Percentiles rank a stretch among this genome's conserved stretches.
Conservation (phyloP, 1,140 invertebrate genomes). For the Vollenhovia emeryi region DNA sequence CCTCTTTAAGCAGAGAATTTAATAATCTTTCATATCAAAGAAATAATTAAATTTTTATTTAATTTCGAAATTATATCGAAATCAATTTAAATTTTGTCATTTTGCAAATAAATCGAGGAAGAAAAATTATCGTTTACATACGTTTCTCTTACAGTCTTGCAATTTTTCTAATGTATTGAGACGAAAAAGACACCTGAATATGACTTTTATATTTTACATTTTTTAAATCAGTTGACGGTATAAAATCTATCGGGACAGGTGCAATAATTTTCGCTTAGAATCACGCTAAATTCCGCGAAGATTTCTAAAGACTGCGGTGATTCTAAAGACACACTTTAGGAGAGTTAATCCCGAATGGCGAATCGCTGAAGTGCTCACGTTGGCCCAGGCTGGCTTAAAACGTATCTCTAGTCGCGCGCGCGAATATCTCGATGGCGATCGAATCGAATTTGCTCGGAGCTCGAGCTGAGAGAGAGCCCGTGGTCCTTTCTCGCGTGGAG, state of each 20-base stretch:
- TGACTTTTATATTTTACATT: neutral
- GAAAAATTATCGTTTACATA: too few species aligned
- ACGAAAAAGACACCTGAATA: neutral
- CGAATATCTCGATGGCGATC: conserved; percentile 40
- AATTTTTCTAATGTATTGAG: neutral
- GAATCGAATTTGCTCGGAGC: conserved; percentile 35
- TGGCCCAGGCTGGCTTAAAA: neutral
- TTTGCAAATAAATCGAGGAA: neutral
- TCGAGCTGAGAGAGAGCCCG: neutral
- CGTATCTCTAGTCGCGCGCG: conserved; percentile 5
- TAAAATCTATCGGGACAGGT: neutral
- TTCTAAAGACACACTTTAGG: neutral
- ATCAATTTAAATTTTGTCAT: neutral
- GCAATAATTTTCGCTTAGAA: neutral
- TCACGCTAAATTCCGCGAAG: neutral
- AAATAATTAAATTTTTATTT: neutral
- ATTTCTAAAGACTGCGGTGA: neutral
- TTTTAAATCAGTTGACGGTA: neutral
- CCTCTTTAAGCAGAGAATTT: neutral
- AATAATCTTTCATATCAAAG: neutral
- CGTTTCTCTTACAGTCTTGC: neutral
- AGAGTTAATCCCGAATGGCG: neutral
- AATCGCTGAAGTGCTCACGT: neutral
- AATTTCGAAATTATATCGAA: neutral
- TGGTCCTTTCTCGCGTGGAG: conserved; percentile 5